A percentile compares a stretch with the other conserved stretches of the same genome.
Evolutionary conservation across 2,797 vertebrate genomes (phyloP).

Genomic region (Tenualosa thibaudeaui): DNA sequence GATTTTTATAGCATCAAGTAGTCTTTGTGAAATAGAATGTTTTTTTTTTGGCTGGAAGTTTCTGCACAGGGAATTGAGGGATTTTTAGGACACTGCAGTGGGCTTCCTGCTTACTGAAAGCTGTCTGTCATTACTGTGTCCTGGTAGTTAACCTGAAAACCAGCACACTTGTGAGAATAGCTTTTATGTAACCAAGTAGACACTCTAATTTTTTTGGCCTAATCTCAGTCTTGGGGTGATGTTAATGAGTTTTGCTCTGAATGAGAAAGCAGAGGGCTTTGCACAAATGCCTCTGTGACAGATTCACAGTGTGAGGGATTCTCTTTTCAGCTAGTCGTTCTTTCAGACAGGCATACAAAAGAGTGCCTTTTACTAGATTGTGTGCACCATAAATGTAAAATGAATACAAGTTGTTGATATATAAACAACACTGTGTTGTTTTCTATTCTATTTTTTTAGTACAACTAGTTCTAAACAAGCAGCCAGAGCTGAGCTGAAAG

Average conservation of each 20-base stretch:
- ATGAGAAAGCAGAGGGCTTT: constrained; percentile 3
- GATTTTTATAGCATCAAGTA: constrained; percentile 55
- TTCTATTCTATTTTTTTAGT: too few species aligned
- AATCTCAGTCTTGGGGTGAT: neutral
- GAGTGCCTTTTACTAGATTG: neutral
- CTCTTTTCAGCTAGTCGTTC: constrained; percentile 23
- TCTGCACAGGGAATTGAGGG: constrained; percentile 1
- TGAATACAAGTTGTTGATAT: neutral
- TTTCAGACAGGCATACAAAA: neutral
- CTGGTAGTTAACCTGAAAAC: neutral
- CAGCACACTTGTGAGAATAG: neutral
- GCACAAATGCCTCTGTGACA: neutral
- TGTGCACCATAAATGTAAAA: too few species aligned
- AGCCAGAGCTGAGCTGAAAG: too few species aligned
- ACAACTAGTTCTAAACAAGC: neutral
- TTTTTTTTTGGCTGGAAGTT: constrained; percentile 38
- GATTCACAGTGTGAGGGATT: neutral
- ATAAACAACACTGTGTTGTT: neutral
- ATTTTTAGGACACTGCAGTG: neutral
- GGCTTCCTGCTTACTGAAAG: neutral
- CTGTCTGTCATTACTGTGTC: constrained; percentile 3
- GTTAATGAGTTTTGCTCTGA: constrained; percentile 12
- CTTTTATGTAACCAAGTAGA: constrained; percentile 8
- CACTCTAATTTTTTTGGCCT: neutral
- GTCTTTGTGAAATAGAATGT: constrained; percentile 40